Conservation (phyloP, 1,140 invertebrate species). For the Stratiolaelaps scimitus region DNA sequence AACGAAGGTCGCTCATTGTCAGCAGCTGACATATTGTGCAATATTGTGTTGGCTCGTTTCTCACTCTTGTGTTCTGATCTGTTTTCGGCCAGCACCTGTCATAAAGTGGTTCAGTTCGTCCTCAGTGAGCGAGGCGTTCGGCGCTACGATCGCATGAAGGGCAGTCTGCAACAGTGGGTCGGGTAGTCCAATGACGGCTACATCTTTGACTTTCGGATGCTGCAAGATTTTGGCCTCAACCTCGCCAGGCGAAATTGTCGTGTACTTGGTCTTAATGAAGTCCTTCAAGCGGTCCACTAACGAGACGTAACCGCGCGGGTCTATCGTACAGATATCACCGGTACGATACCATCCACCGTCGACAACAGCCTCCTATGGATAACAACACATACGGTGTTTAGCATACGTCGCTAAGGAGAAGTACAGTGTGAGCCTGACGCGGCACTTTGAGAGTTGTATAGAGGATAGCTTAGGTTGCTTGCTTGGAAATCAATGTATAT, state of each 20-base stretch:
- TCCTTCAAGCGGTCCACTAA: conserved; percentile 5
- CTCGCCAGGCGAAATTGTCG: conserved; percentile 1
- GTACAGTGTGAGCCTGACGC: too few relatives aligned
- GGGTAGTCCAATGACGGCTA: background rate
- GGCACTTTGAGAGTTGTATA: too few relatives aligned
- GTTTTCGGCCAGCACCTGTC: background rate
- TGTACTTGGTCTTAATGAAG: conserved; percentile 10
- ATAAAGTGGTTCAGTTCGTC: background rate
- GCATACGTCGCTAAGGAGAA: too few relatives aligned
- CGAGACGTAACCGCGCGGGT: background rate
- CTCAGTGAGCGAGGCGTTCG: background rate
- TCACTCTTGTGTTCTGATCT: too few relatives aligned
- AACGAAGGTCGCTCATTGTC: too few relatives aligned
- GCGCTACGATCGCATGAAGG: background rate
- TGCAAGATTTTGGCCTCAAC: background rate
- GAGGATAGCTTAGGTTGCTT: too few relatives aligned
- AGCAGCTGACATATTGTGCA: too few relatives aligned
- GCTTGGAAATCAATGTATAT: too few relatives aligned
- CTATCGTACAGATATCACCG: background rate
- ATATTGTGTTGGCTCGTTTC: too few relatives aligned
- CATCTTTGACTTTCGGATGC: background rate
- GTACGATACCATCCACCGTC: background rate
- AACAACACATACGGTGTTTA: too few relatives aligned
- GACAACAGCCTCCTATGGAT: background rate
- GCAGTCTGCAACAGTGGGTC: background rate